Evolutionary conservation across 2,113 vertebrate species (phyloP).

Genomic region (Abramis brama): DNA sequence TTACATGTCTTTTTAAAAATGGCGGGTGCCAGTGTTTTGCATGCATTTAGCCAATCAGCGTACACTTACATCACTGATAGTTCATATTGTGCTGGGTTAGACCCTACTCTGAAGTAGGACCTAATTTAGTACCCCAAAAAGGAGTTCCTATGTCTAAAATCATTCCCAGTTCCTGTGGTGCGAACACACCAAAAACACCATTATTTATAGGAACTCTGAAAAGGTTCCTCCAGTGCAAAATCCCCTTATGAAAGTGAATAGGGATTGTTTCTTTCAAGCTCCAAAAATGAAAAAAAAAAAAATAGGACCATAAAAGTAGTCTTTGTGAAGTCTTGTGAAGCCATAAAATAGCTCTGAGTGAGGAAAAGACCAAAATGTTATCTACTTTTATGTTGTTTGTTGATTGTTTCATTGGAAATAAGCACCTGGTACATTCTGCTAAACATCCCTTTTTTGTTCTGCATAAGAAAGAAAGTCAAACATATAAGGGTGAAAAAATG

Average conservation of each 20-base stretch:
- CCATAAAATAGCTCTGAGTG: neutral
- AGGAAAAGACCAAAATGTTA: neutral
- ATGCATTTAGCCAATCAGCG: no score
- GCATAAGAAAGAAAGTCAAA: neutral
- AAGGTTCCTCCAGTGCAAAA: no score
- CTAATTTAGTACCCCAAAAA: no score
- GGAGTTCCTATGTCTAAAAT: no score
- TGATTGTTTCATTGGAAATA: neutral
- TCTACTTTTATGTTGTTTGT: neutral
- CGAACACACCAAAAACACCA: no score
- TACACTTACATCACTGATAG: no score
- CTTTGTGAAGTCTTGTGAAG: neutral
- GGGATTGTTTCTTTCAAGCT: neutral
- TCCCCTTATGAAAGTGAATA: neutral
- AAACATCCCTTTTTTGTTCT: neutral
- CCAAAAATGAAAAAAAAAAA: neutral
- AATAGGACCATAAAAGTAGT: neutral
- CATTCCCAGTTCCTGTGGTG: no score
- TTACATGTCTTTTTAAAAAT: no score
- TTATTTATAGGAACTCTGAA: no score
- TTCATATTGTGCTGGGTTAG: no score
- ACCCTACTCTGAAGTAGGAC: no score
- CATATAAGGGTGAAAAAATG: neutral
- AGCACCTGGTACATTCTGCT: neutral
- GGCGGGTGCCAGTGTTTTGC: no score